These are phyloP conservation scores for Delphinus delphis DNA, from an alignment of 2,113 vertebrate genomes.

Conservation along the genomic window DNA sequence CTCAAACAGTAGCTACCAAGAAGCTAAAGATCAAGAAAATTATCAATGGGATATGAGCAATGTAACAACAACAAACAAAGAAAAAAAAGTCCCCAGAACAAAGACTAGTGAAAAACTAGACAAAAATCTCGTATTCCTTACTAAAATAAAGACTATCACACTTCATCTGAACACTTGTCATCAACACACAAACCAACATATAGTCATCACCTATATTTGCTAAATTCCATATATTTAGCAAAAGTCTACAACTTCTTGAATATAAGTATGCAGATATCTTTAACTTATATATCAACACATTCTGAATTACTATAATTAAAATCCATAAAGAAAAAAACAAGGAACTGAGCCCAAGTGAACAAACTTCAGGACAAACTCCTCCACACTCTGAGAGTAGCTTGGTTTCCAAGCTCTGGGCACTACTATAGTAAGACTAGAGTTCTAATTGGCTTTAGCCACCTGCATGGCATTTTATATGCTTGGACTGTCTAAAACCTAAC, in stretches of 20 bases:
- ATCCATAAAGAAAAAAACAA: conserved; percentile 25
- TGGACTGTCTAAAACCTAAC: not conserved
- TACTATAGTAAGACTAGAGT: not conserved
- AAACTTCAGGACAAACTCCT: conserved; percentile 18
- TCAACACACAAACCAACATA: not conserved
- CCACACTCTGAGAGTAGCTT: not conserved
- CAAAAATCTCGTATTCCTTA: not conserved
- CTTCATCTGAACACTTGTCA: conserved; percentile 17
- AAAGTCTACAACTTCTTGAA: conserved; percentile 1
- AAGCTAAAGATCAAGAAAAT: conserved; percentile 25
- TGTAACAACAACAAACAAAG: not conserved
- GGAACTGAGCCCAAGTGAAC: not conserved
- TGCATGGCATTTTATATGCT: not conserved
- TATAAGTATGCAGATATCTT: not conserved
- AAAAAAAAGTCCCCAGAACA: not conserved
- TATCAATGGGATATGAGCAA: not conserved
- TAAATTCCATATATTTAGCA: conserved; percentile 10
- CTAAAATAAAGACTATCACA: not conserved
- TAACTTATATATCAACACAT: not conserved
- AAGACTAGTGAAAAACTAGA: not conserved
- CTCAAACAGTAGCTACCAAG: not conserved
- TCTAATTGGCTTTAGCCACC: not conserved
- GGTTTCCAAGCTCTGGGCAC: not conserved
- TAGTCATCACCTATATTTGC: not conserved
- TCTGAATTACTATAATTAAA: conserved; percentile 17